Evolutionary conservation across 2,888 invertebrate genomes (phyloP), one percentile per base, ranked within the genome.

Genomic region (Zaprionus bogoriensis): DNA sequence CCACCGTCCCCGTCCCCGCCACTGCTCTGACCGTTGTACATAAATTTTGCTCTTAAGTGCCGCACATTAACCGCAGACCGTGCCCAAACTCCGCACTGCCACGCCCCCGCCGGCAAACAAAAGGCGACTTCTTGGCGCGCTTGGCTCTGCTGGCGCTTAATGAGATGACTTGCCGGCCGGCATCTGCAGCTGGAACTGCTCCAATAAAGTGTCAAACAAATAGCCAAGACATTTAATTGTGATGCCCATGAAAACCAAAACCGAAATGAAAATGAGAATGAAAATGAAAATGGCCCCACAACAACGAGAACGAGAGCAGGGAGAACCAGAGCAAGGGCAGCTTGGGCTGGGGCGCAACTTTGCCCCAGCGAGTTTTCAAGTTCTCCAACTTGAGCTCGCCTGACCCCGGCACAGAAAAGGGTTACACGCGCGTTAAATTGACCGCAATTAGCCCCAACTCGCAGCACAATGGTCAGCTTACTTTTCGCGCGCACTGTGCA

Each of bases 131-230:
- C 71, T 59, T 59, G 62, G 38, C 47, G 47, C 23, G 6, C 27
- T 45, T 7, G 19, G 9, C 19, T 38, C 17, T 17, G 14, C 46
- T 51, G 22, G 7, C 22, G 50, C 67, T 45, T 63, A 59, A 67
- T 59, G 52, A 64, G 68, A 63, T 64, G 74, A 73, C 54, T 63
- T 58, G 1, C 14, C 7, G 32, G 14, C 39, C 10, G 46, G 39
- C 39, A 25, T 9, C 12, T 3, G n/a, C 10, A 28, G 28, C 28
- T 45, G 28, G 28, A 48, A 48, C 50, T 17, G 42, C 58, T 60
- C 72, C 83, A 82, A 81, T 81, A 85, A 81, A 81, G 68, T 85
- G 86, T 63, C 86, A 85, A 82, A 81, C 83, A 85, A 81, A 85
- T 70, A 57, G 80, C 61, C 70, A 70, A 67, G 65, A 51, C 79